These are phyloP conservation scores for Pelecanus crispus DNA, from an alignment of 2,113 vertebrate genomes.

Conservation along the genomic window DNA sequence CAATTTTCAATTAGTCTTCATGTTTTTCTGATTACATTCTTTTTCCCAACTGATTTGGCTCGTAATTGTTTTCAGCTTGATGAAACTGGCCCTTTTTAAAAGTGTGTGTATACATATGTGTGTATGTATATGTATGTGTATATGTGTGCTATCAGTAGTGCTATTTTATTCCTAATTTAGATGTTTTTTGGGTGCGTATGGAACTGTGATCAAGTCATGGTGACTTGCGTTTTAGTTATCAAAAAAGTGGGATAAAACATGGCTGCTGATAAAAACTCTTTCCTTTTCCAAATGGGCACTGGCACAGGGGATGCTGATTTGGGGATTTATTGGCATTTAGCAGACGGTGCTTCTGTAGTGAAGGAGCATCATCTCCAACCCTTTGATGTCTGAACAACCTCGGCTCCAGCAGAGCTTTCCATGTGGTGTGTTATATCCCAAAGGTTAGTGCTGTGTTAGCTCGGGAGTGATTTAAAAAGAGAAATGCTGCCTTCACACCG, in stretches of 20 bases:
- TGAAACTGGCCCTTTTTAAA: not conserved
- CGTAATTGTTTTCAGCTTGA: conserved; percentile 41
- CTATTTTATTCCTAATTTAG: not conserved
- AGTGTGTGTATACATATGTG: not conserved
- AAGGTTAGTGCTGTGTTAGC: not conserved
- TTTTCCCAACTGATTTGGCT: conserved; percentile 38
- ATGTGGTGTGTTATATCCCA: not conserved
- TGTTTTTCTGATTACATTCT: conserved; percentile 51
- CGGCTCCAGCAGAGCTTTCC: not conserved
- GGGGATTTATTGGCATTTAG: not conserved
- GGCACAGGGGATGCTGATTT: not conserved
- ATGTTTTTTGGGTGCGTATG: rapidly evolving
- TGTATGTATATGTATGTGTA: rapidly evolving
- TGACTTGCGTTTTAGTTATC: not conserved
- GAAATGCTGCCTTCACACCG: not conserved
- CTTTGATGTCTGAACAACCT: not conserved
- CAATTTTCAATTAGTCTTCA: conserved; percentile 59
- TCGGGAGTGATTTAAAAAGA: not conserved
- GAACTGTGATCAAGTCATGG: not conserved
- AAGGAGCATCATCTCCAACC: not conserved
- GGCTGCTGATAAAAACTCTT: not conserved
- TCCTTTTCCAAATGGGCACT: not conserved
- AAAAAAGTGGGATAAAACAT: not conserved
- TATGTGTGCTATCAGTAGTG: not conserved
- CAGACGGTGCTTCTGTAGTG: not conserved